Conservation (phyloP, 1,140 invertebrate species). For the Penaeus indicus region DNA sequence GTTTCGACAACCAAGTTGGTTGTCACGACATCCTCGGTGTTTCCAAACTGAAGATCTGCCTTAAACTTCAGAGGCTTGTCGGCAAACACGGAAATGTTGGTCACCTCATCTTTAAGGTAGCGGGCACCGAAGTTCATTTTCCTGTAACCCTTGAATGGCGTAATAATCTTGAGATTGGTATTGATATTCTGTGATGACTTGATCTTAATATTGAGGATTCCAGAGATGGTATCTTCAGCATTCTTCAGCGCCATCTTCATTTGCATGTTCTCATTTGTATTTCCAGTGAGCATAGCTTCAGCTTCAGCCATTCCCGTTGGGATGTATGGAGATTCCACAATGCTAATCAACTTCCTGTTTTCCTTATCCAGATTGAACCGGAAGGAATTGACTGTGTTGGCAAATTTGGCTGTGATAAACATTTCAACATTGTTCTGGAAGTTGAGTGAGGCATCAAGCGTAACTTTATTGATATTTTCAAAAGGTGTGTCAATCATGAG, state of each 20-base stretch:
- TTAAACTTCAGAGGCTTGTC: conserved; percentile 48
- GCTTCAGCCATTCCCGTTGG: conserved; percentile 37
- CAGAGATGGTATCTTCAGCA: conserved; percentile 34
- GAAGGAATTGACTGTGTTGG: conserved; percentile 40
- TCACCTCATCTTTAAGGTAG: conserved; percentile 44
- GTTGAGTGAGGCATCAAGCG: conserved; percentile 33
- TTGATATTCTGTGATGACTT: background rate
- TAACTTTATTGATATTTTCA: conserved; percentile 46
- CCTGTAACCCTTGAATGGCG: conserved; percentile 51
- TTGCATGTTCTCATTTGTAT: conserved; percentile 32
- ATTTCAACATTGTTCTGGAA: conserved; percentile 29
- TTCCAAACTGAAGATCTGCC: conserved; percentile 18
- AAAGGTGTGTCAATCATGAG: conserved; percentile 40
- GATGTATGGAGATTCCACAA: conserved; percentile 44
- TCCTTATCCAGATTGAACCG: conserved; percentile 40
- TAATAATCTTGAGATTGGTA: conserved; percentile 38
- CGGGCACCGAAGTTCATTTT: conserved; percentile 47
- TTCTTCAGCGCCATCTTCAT: conserved; percentile 44
- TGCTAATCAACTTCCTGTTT: conserved; percentile 25
- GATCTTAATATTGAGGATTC: conserved; percentile 38
- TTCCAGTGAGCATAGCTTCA: conserved; percentile 40
- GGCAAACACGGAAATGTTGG: conserved; percentile 8
- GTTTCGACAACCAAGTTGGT: conserved; percentile 35
- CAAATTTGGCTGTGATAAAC: conserved; percentile 4
- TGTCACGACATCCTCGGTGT: conserved; percentile 3